Base-by-base conservation (phyloP, 2,888 invertebrate species). In the Microplitis deprimator region DNA sequence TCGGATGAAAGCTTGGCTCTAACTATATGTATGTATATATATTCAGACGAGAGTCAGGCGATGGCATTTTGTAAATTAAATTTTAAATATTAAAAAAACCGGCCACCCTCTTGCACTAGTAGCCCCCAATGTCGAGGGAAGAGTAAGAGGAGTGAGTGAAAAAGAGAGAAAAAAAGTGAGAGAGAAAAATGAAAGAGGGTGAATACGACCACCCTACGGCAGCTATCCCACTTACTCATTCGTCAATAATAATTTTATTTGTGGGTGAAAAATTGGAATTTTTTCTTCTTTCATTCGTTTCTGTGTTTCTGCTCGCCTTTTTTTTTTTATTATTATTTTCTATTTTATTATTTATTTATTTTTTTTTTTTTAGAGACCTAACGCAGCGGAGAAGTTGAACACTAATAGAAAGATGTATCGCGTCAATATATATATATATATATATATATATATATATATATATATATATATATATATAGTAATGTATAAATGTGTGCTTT, bases 71-170 rank as follows among this genome's bases (percentile, higher is more conserved):
- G 88, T 89, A 89, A 89, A 89, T 89, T 87, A 89, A 89, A 89
- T 89, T 89, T 89, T 89, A 89, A 89, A 89, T 89, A 89, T 89
- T 89, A 88, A 89, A 89, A 89, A 89, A 87, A 87, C 87, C 85
- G 83, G 83, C 83, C 74, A 80, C 82, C 79, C 78, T 77, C 78
- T 41, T 71, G 77, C 68, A 61, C 75, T 73, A 62, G 50, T 72
- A 76, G 62, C 70, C 64, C 64, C 70, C 75, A 68, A 77, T 77
- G 76, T 50, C 68, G 69, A 75, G 65, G 62, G 40, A 61, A 61
- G 71, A 68, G 68, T 50, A 38, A 62, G 16, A 67, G 64, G 64
- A 39, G 77, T 68, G 77, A 73, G 73, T 64, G 68, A 76, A 65
- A 40, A 76, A 76, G 76, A 40, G 73, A 29, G 29, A 29, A 29